Evolutionary conservation across 2,797 vertebrate species (phyloP), one percentile per base, ranked within the genome.

Genomic region (Sebastes cheni): DNA sequence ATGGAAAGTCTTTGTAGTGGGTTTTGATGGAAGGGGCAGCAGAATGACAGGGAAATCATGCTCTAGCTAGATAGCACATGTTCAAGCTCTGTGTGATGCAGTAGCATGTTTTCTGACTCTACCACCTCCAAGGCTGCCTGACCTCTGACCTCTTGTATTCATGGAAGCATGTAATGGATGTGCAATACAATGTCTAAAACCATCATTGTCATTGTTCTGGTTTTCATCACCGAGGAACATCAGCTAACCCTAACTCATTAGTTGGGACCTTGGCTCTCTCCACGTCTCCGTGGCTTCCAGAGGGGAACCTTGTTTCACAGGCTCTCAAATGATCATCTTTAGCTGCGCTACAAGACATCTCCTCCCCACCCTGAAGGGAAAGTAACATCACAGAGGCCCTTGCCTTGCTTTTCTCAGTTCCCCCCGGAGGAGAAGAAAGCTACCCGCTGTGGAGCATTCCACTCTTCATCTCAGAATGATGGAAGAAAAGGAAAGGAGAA

Each of bases 291-390:
- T 73, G 77, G 87, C 83, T 91, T 91, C 84, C 87, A 86, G 76
- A 85, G 77, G 80, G 86, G 82, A 89, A 90, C 92, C 86, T 80
- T 82, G 79, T 93, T 93, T 93, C 92, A 88, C 82, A 82, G 83
- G 82, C 84, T 92, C 93, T 93, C 93, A 94, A 95, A 94, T 93
- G 93, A 95, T 95, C 92, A 88, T 95, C 93, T 95, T 95, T 93
- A 95, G 93, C 91, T 92, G 87, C 83, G 90, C 92, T 94, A 90
- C 93, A 93, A 94, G 93, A 93, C 86, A 87, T 94, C 93, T 93
- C 89, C 92, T 93, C 91, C 91, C 93, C 93, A 94, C 95, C 94
- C 92, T 91, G 93, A 92, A 95, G 92, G 85, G 90, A 93, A 92
- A 85, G 89, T 68, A 90, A 95, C 95, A 95, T 96, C 94, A 96